These are phyloP conservation scores for Oxyura jamaicensis DNA, from an alignment of 2,113 vertebrate species.

Conservation along the genomic window DNA sequence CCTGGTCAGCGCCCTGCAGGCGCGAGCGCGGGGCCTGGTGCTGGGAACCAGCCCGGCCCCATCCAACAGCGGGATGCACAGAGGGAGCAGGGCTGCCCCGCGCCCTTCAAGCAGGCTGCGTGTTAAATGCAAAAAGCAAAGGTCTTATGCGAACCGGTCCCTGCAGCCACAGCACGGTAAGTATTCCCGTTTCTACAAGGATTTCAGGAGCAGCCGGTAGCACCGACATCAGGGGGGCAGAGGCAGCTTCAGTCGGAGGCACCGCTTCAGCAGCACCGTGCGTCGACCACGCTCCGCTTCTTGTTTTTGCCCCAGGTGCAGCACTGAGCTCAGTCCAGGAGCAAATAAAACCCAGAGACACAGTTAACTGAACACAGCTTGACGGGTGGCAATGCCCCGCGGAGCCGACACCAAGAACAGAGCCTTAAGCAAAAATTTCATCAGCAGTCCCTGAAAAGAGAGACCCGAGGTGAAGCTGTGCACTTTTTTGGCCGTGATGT, in stretches of 20 bases:
- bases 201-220: neutral
- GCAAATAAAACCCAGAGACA: neutral
- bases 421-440: neutral
- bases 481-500: neutral
- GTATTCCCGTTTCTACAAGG: rapidly evolving
- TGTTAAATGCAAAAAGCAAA: too few relatives aligned
- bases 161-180: neutral
- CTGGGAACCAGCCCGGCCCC: rapidly evolving
- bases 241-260: neutral
- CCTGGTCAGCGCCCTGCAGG: neutral
- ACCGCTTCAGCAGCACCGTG: neutral
- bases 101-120: neutral
- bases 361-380: rapidly evolving
- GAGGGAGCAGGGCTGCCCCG: neutral
- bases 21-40: rapidly evolving
- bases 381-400: rapidly evolving
- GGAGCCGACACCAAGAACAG: neutral
- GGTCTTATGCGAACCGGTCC: neutral
- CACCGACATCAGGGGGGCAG: neutral
- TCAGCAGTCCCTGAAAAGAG: neutral
- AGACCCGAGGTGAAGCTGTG: neutral
- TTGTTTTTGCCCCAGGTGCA: neutral
- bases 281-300: neutral
- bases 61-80: neutral
- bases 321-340: neutral